These are phyloP conservation scores for Haliclystus octoradiatus DNA, from an alignment of 30 jellyfish, hydroid and myxozoan species.

Conservation along the genomic window DNA sequence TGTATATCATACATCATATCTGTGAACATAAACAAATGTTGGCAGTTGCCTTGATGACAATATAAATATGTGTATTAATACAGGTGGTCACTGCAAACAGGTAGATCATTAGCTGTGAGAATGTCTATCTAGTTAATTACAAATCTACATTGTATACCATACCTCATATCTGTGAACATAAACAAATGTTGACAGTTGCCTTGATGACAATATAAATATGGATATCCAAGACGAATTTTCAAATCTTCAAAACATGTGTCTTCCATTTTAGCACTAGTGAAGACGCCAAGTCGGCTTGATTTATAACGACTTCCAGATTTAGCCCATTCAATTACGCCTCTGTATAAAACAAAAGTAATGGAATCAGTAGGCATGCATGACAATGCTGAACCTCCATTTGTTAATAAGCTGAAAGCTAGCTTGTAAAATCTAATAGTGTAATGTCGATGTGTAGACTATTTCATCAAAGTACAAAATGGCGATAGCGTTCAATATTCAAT, in stretches of 20 bases:
- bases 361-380: not conserved
- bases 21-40: constrained; percentile 57
- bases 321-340: constrained; percentile 81
- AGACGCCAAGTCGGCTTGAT: constrained; percentile 56
- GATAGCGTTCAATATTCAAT: too few species aligned
- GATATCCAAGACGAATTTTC: constrained; percentile 88
- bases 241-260: constrained; percentile 66
- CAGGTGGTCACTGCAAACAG: too few species aligned
- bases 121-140: too few species aligned
- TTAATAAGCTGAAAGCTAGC: too few species aligned
- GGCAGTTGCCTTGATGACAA: constrained; percentile 99
- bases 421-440: not conserved
- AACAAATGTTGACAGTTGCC: constrained; percentile 88
- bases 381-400: too few species aligned
- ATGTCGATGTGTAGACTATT: not conserved
- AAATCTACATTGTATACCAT: too few species aligned
- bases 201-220: constrained; percentile 90
- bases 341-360: not conserved
- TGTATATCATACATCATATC: constrained; percentile 93
- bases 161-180: constrained; percentile 87
- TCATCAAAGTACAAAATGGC: too few species aligned
- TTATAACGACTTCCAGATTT: constrained; percentile 32
- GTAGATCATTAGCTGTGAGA: too few species aligned
- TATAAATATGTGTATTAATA: constrained; percentile 75
- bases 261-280: constrained; percentile 65